Evolutionary conservation across 2,888 invertebrate species (phyloP), one percentile per base, ranked within the genome.

Genomic region (Notodonta ziczac): DNA sequence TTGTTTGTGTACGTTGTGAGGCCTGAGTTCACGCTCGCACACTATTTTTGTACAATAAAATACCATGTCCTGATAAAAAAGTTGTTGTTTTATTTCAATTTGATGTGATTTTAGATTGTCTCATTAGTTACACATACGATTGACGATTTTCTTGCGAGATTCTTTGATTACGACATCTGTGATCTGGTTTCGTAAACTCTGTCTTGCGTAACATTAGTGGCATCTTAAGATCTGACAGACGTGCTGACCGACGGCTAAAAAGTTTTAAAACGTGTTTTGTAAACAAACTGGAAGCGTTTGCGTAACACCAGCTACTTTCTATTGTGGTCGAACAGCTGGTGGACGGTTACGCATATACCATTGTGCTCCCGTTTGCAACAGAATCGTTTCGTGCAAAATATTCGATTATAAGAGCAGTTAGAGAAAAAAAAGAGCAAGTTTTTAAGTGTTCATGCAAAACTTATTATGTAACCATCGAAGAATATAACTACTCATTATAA

Each of bases 41-140:
- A 92, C 90, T 93, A 93, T 93, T 93, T 93, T 93, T 93, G 91
- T 93, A 93, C 91, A 93, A 93, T 93, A 93, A 93, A 92, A 72
- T 91, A 92, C 89, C 90, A 90, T 91, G 93, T 91, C 91, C 91
- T 86, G 86, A 90, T 86, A 85, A 82, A 78, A 80, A 63, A 69
- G 74, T 70, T 65, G 77, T 91, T 88, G 91, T 93, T 93, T 93
- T 88, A 91, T 93, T 92, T 87, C 56, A 67, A 63, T 73, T 67
- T 67, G 64, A 67, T 59, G 64, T 64, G 59, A 64, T 72, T 76
- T 73, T 65, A 67, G 62, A 65, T 32, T 61, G 61, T 70, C 60
- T 57, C 54, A 55, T 69, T 72, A 58, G 67, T 51, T 64, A 61
- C 67, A 70, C 61, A 70, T 56, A 57, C 59, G 52, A 40, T 59